Evolutionary conservation across 2,797 vertebrate genomes (phyloP).

Genomic region (Gorsachius magnificus): DNA sequence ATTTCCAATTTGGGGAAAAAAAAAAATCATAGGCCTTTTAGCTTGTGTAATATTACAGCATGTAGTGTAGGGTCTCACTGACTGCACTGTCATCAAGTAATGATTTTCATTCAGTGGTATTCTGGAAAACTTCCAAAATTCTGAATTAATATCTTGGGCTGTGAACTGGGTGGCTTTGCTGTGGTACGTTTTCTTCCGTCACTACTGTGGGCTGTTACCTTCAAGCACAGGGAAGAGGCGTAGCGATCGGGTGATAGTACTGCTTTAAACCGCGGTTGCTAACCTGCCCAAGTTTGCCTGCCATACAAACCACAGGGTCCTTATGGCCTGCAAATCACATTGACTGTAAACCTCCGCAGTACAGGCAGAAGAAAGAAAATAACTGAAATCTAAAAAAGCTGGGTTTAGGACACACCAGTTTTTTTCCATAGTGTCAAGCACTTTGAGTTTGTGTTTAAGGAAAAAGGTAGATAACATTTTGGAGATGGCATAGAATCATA

Average conservation of each 20-base stretch:
- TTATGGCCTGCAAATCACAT: not conserved
- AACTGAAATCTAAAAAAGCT: not conserved
- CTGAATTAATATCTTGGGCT: not conserved
- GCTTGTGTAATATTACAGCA: not conserved
- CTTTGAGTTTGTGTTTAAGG: not conserved
- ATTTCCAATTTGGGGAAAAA: not conserved
- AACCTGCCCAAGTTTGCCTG: not conserved
- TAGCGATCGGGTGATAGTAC: not conserved
- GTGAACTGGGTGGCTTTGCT: not conserved
- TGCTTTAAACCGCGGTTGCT: not conserved
- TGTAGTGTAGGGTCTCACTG: not conserved
- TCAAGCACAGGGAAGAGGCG: not conserved
- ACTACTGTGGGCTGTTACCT: not conserved
- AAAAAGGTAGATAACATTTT: not conserved
- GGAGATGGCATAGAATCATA: not conserved
- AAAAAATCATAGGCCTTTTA: not conserved
- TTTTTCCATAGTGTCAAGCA: not conserved
- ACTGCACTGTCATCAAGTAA: not conserved
- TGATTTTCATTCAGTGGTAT: not conserved
- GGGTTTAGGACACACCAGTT: not conserved
- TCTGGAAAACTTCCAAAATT: not conserved
- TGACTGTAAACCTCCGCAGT: not conserved
- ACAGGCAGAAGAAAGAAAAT: not conserved
- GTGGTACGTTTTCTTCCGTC: rapidly evolving
- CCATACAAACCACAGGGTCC: rapidly evolving